These are phyloP conservation scores for Psittacus erithacus DNA, from an alignment of 2,113 vertebrate genomes.

Conservation along the genomic window DNA sequence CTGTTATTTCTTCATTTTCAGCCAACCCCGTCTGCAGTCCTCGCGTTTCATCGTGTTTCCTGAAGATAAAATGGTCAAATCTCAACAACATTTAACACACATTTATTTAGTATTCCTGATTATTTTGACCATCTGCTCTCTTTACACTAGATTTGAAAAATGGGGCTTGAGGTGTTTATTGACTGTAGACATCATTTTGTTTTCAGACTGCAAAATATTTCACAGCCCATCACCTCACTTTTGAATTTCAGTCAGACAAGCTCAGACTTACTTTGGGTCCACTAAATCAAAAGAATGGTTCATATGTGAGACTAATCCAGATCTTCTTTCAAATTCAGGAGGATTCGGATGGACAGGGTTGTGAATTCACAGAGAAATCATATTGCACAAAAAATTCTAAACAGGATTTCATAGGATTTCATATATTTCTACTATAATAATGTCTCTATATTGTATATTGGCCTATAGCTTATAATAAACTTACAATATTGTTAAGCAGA, in stretches of 20 bases:
- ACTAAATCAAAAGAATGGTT: background rate
- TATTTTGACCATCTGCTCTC: background rate
- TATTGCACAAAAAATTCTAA: background rate
- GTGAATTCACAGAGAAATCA: background rate
- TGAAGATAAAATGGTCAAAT: background rate
- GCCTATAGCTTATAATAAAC: background rate
- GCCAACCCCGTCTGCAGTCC: background rate
- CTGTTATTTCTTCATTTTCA: constrained; percentile 26
- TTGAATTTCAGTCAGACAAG: background rate
- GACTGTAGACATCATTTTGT: background rate
- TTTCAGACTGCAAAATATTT: background rate
- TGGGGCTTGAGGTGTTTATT: background rate
- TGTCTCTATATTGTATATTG: background rate
- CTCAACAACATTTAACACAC: background rate
- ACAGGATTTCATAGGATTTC: background rate
- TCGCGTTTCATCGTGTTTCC: background rate
- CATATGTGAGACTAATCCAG: background rate
- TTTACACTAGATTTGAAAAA: background rate
- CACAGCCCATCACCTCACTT: background rate
- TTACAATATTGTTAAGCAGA: background rate
- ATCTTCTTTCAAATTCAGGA: background rate
- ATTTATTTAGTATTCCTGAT: background rate
- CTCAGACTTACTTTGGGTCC: background rate
- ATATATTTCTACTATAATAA: background rate
- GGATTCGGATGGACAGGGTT: background rate